These are phyloP conservation scores for Perognathus longimembris DNA, from an alignment of 2,113 vertebrate genomes.

Conservation along the genomic window DNA sequence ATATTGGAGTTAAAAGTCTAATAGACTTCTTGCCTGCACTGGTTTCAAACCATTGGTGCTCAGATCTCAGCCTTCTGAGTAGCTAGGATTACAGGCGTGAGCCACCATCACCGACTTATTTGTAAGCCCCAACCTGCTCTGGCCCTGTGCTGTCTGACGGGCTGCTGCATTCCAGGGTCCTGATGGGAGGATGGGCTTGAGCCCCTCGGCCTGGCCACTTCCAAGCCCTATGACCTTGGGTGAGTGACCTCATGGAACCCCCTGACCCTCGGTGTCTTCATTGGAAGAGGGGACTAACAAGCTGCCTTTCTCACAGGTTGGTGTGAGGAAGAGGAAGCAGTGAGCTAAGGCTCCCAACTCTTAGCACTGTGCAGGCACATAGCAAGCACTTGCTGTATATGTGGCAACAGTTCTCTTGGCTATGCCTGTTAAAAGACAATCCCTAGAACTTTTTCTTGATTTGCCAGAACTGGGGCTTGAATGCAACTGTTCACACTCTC, in stretches of 20 bases:
- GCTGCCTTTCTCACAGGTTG: conserved; percentile 67
- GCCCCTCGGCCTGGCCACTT: conserved; percentile 38
- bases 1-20: no score
- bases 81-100: no score
- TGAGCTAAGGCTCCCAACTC: conserved; percentile 17
- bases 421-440: background rate
- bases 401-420: background rate
- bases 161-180: conserved; percentile 41
- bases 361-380: conserved; percentile 11
- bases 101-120: no score
- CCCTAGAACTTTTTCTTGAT: background rate
- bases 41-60: no score
- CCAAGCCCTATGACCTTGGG: conserved; percentile 50
- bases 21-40: no score
- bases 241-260: conserved; percentile 52
- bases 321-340: conserved; percentile 48
- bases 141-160: background rate
- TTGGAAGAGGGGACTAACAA: background rate
- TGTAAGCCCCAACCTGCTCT: conserved; percentile 83
- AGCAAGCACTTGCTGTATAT: background rate
- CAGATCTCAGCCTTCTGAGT: no score
- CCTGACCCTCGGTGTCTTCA: background rate
- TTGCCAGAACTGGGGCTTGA: no score
- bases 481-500: no score
- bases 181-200: conserved; percentile 41